Percentiles rank a stretch among this genome's conserved stretches.
phyloP scores from a whole-genome alignment of 2,113 vertebrate genomes.

The Malurus elegans region DNA sequence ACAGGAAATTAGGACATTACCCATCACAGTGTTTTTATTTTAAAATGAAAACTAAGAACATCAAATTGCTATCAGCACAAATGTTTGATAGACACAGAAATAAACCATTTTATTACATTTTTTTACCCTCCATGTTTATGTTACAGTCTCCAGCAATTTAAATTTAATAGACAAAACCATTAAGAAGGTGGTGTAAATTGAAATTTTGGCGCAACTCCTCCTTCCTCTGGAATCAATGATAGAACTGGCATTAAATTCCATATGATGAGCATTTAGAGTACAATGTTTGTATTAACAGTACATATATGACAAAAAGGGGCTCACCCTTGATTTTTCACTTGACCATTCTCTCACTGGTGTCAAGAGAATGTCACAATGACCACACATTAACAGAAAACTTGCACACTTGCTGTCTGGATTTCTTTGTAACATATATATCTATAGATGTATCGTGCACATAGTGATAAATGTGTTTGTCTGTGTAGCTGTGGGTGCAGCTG shows the following conservation, averaged over 20 bases:
- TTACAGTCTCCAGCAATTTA: background rate
- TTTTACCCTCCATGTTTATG: background rate
- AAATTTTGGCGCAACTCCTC: background rate
- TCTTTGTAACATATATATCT: background rate
- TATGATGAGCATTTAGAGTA: background rate
- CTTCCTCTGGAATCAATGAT: background rate
- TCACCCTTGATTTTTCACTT: background rate
- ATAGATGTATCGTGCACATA: background rate
- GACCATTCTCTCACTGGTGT: background rate
- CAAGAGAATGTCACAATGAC: background rate
- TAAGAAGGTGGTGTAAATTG: background rate
- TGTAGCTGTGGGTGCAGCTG: background rate
- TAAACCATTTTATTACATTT: background rate
- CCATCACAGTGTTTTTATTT: slow-evolving; percentile 29
- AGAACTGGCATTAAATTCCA: background rate
- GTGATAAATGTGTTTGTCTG: background rate
- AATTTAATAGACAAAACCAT: slow-evolving; percentile 8
- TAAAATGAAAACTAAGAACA: slow-evolving; percentile 42
- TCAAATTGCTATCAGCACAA: slow-evolving; percentile 34
- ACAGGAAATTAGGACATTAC: slow-evolving; percentile 50
- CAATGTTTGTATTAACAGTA: background rate
- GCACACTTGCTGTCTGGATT: background rate
- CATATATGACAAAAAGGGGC: background rate
- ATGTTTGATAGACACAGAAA: slow-evolving; percentile 3
- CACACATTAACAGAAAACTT: background rate